Evolutionary conservation across 2,113 vertebrate species (phyloP).

Genomic region (Athene noctua): DNA sequence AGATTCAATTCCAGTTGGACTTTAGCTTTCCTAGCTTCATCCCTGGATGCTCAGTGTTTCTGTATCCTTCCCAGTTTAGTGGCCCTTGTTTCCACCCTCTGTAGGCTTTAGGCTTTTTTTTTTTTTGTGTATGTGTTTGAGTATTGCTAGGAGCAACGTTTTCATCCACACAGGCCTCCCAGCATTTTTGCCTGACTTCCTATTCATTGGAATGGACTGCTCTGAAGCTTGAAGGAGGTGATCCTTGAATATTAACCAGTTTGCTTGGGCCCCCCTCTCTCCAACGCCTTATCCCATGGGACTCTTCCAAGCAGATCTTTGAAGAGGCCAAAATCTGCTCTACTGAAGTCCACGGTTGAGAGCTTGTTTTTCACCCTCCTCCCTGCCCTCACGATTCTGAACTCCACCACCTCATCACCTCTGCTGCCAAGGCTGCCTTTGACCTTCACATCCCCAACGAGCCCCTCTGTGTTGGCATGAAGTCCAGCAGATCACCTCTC

Average conservation of each 20-base stretch:
- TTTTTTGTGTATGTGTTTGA: too few species aligned
- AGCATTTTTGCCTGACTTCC: too few species aligned
- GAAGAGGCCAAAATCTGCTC: not conserved
- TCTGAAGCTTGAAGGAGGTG: too few species aligned
- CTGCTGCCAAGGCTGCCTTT: not conserved
- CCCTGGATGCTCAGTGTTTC: not conserved
- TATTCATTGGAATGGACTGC: too few species aligned
- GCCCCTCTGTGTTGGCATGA: not conserved
- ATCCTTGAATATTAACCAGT: not conserved
- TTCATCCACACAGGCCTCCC: too few species aligned
- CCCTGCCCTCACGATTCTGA: not conserved
- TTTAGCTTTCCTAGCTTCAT: not conserved
- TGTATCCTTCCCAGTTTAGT: not conserved
- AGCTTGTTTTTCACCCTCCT: not conserved
- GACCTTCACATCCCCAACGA: accelerated
- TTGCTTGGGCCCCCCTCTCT: not conserved
- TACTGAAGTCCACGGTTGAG: not conserved
- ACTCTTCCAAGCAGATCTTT: not conserved
- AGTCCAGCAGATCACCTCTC: not conserved
- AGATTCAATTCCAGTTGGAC: not conserved
- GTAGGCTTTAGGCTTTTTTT: too few species aligned
- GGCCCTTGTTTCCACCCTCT: not conserved
- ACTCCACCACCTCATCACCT: not conserved
- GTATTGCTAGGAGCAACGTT: too few species aligned
- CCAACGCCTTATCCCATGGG: not conserved